These are phyloP conservation scores for Blastomussa wellsi DNA, from an alignment of 92 coral and sea anemone species.

Conservation along the genomic window DNA sequence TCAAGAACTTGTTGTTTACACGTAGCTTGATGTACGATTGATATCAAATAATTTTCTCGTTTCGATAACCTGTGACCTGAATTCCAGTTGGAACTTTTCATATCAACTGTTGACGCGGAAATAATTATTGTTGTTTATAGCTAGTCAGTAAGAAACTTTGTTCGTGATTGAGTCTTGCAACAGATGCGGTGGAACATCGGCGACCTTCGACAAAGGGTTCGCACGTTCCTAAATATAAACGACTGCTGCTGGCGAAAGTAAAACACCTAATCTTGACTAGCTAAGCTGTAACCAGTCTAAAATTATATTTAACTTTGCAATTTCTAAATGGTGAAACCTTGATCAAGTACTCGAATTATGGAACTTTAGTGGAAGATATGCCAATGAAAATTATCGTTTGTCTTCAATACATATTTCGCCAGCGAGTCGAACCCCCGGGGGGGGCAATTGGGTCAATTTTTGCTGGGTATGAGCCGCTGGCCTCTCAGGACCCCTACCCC, in stretches of 20 bases:
- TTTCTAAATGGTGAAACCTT: neutral
- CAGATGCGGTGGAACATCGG: neutral
- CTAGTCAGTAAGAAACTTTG: neutral
- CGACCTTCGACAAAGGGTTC: too few species aligned
- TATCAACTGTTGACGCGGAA: neutral
- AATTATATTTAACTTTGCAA: neutral
- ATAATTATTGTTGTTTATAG: neutral
- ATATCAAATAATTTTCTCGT: neutral
- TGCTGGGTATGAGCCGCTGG: too few species aligned
- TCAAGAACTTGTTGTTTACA: neutral
- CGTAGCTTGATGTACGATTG: neutral
- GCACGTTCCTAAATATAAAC: neutral
- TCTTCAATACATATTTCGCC: too few species aligned
- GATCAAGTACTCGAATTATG: too few species aligned
- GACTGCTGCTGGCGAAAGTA: too few species aligned
- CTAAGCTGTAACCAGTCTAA: neutral
- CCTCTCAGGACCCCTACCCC: too few species aligned
- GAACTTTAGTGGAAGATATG: too few species aligned
- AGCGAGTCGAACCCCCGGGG: too few species aligned
- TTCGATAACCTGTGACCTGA: neutral
- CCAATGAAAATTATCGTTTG: too few species aligned
- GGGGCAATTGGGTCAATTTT: too few species aligned
- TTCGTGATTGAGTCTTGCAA: neutral
- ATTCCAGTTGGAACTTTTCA: neutral
- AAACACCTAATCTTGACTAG: too few species aligned